These are phyloP conservation scores for Cyclophora albipunctata DNA, from an alignment of 2,888 invertebrate genomes.

Conservation along the genomic window DNA sequence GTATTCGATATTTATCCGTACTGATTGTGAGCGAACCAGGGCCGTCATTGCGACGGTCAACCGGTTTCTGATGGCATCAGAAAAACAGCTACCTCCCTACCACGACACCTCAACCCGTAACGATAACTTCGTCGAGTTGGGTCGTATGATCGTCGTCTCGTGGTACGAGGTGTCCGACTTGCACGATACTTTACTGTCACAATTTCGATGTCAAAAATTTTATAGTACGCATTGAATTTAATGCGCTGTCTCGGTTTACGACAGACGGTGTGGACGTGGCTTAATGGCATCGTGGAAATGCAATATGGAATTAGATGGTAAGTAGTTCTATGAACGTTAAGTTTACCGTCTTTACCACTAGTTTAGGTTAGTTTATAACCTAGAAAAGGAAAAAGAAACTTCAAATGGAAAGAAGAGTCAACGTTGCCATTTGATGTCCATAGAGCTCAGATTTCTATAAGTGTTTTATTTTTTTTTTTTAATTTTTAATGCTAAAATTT, in stretches of 20 bases:
- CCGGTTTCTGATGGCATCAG: slow-evolving; percentile 72
- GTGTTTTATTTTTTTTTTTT: no score
- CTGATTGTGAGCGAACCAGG: slow-evolving; percentile 40
- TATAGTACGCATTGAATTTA: slow-evolving; percentile 54
- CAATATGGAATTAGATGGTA: no score
- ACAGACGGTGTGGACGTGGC: slow-evolving; percentile 7
- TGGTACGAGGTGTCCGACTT: slow-evolving; percentile 52
- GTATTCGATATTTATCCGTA: slow-evolving; percentile 55
- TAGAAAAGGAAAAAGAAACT: no score
- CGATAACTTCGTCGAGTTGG: neutral
- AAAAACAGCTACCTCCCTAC: slow-evolving; percentile 65
- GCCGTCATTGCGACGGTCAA: slow-evolving; percentile 64
- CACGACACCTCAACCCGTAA: slow-evolving; percentile 25
- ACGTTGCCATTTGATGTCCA: no score
- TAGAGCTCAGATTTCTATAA: no score
- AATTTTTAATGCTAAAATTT: no score
- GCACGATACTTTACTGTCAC: slow-evolving; percentile 51
- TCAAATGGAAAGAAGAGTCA: no score
- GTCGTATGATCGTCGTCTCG: slow-evolving; percentile 13
- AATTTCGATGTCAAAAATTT: slow-evolving; percentile 59
- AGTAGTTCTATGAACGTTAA: no score
- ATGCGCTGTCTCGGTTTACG: slow-evolving; percentile 13
- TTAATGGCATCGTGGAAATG: slow-evolving; percentile 4
- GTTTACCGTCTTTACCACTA: no score
- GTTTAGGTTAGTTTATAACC: no score